Conservation (phyloP, 2,888 invertebrate species). For the Eurois occulta region DNA sequence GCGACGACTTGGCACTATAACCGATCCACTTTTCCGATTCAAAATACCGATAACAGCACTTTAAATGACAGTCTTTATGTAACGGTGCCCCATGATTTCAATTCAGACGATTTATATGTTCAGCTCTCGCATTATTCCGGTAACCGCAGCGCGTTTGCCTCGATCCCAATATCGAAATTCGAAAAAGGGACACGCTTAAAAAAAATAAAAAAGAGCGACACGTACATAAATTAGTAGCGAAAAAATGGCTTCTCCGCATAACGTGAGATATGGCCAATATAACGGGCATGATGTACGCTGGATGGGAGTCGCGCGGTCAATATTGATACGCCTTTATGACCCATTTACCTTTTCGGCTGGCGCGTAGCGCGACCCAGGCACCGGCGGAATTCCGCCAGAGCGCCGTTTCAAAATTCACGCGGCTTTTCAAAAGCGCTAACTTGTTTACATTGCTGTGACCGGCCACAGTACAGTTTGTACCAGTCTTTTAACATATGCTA, state of each 20-base stretch:
- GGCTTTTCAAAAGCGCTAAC: constrained; percentile 76
- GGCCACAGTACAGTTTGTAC: constrained; percentile 25
- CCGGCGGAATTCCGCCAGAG: constrained; percentile 81
- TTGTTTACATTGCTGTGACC: constrained; percentile 72
- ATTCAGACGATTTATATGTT: constrained; percentile 50
- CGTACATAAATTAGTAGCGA: constrained; percentile 80
- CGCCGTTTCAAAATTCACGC: constrained; percentile 81
- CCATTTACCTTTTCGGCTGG: constrained; percentile 87
- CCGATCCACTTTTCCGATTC: constrained; percentile 32
- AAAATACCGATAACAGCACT: constrained; percentile 46
- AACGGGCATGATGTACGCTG: constrained; percentile 83
- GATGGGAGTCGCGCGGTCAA: constrained; percentile 84
- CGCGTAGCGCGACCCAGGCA: constrained; percentile 71
- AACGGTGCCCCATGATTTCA: constrained; percentile 48
- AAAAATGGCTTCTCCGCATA: constrained; percentile 80
- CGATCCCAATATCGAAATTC: constrained; percentile 65
- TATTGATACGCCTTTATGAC: constrained; percentile 89
- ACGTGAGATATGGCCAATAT: constrained; percentile 84
- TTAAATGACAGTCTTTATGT: constrained; percentile 54
- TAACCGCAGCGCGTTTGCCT: constrained; percentile 58
- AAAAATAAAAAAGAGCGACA: constrained; percentile 74
- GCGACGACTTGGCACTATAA: constrained; percentile 31
- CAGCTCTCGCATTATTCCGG: constrained; percentile 51
- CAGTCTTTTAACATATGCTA: constrained; percentile 45
- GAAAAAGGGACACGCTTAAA: constrained; percentile 70